Conservation (phyloP, 2,888 invertebrate genomes). For the Aspidapion aeneum region DNA sequence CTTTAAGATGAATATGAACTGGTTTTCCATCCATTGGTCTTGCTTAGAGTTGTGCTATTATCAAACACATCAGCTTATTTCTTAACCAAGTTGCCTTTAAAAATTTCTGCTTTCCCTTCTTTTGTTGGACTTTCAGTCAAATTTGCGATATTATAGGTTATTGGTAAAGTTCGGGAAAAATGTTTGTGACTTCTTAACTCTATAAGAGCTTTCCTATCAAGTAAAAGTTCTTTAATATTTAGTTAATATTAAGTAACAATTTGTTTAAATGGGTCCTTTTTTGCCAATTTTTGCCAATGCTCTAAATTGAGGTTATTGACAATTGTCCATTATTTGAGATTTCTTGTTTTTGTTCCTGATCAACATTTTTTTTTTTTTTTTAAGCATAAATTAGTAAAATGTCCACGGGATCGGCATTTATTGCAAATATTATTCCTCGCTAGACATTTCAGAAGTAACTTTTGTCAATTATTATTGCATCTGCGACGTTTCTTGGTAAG, state of each 20-base stretch:
- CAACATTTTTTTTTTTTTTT: not conserved
- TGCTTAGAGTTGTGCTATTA: not conserved
- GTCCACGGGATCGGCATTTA: not conserved
- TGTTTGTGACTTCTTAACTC: not conserved
- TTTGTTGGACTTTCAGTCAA: not conserved
- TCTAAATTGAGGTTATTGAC: not conserved
- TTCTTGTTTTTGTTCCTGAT: not conserved
- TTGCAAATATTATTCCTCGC: not conserved
- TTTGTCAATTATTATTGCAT: not conserved
- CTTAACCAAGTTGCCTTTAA: not conserved
- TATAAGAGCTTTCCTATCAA: not conserved
- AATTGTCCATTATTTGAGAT: not conserved
- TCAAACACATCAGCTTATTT: not conserved
- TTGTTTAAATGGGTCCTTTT: not conserved
- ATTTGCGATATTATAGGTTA: not conserved
- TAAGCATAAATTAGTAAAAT: not conserved
- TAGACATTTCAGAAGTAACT: not conserved
- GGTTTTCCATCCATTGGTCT: not conserved
- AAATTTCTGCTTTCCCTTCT: not conserved
- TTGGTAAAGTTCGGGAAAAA: not conserved
- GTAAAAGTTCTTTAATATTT: not conserved
- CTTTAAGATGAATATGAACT: not conserved
- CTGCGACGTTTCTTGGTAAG: not conserved
- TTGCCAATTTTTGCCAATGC: not conserved
- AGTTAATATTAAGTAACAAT: too few species aligned